These are phyloP conservation scores for Phalloptychus januarius DNA, from an alignment of 2,797 vertebrate species.

Conservation along the genomic window DNA sequence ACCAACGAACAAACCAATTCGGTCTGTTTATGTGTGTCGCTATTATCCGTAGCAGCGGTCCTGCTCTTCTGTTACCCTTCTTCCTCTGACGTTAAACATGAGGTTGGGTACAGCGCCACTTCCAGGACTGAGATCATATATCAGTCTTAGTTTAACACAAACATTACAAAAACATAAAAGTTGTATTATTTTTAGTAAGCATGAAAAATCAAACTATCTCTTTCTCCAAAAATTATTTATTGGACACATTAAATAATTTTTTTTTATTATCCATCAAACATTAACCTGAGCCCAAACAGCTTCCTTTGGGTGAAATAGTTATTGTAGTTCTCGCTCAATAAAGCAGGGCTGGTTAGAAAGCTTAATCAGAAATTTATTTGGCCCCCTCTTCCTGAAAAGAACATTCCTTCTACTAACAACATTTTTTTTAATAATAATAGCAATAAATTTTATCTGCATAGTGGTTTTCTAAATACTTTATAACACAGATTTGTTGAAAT, in stretches of 20 bases:
- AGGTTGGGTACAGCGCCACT: slow-evolving; percentile 17
- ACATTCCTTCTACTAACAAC: neutral
- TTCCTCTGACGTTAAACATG: slow-evolving; percentile 16
- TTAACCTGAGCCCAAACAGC: neutral
- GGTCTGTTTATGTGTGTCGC: slow-evolving; percentile 25
- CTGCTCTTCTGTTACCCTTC: slow-evolving; percentile 44
- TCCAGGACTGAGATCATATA: neutral
- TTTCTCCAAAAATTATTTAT: neutral
- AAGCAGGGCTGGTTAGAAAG: neutral
- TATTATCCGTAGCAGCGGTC: slow-evolving; percentile 32
- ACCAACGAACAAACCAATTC: neutral
- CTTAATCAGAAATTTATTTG: neutral
- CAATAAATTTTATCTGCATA: no score
- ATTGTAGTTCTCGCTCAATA: neutral
- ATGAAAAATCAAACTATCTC: neutral
- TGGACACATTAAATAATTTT: neutral
- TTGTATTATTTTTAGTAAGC: neutral
- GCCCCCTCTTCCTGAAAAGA: neutral
- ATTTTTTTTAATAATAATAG: neutral
- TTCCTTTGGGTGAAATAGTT: neutral
- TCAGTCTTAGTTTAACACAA: neutral
- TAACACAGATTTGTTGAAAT: neutral
- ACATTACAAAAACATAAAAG: neutral
- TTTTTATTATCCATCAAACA: no score
- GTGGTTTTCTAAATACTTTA: no score